These are phyloP conservation scores for Aethina tumida DNA, from an alignment of 1,140 invertebrate genomes.

Conservation along the genomic window DNA sequence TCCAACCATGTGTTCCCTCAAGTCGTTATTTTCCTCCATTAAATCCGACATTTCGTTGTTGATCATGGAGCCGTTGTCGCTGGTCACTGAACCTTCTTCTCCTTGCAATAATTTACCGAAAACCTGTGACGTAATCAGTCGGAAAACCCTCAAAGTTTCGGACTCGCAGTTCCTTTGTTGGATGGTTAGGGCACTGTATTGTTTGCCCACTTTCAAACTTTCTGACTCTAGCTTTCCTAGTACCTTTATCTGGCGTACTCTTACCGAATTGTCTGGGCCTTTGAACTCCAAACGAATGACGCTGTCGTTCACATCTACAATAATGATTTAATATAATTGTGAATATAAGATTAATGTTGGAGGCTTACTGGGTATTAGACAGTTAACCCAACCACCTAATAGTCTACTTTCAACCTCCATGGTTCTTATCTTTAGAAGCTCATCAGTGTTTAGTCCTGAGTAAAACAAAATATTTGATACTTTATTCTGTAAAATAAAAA, in stretches of 20 bases:
- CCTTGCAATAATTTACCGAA: slow-evolving; percentile 81
- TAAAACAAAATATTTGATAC: slow-evolving; percentile 73
- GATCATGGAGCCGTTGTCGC: slow-evolving; percentile 35
- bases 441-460: slow-evolving; percentile 68
- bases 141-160: slow-evolving; percentile 87
- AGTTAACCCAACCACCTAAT: slow-evolving; percentile 75
- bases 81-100: slow-evolving; percentile 31
- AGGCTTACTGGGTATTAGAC: slow-evolving; percentile 56
- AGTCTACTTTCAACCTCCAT: slow-evolving; percentile 74
- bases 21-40: slow-evolving; percentile 66
- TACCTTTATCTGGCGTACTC: slow-evolving; percentile 73
- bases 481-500: slow-evolving; percentile 64
- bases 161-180: slow-evolving; percentile 81
- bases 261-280: slow-evolving; percentile 81
- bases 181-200: slow-evolving; percentile 44
- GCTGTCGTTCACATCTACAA: slow-evolving; percentile 40
- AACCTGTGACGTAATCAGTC: slow-evolving; percentile 86
- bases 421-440: slow-evolving; percentile 66
- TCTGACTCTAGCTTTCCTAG: slow-evolving; percentile 49
- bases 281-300: slow-evolving; percentile 75
- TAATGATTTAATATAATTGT: slow-evolving; percentile 9
- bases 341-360: background rate
- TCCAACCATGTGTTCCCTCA: slow-evolving; percentile 93
- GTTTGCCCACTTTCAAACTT: slow-evolving; percentile 40
- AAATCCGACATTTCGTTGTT: slow-evolving; percentile 41